phyloP scores from a whole-genome alignment of 2,888 invertebrate species.

The Argyresthia albistria region DNA sequence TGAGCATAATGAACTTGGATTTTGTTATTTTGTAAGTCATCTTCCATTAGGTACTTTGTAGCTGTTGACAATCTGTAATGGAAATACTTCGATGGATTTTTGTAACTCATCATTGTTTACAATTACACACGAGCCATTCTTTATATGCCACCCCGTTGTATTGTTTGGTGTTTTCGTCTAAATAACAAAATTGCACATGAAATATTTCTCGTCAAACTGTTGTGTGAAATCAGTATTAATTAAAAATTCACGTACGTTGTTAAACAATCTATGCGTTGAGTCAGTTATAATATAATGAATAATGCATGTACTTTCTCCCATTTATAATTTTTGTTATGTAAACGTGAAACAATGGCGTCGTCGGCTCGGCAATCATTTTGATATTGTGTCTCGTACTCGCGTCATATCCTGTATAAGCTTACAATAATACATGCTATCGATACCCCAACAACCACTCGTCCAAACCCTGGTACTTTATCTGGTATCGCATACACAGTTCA shows the following conservation, averaged over 20 bases:
- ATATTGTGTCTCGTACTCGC: constrained; percentile 3
- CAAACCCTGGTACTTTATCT: background rate
- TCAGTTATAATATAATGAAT: no score
- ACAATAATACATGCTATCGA: background rate
- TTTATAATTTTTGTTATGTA: constrained; percentile 6
- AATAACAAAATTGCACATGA: no score
- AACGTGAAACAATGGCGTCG: constrained; percentile 5
- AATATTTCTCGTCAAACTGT: no score
- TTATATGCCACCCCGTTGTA: no score
- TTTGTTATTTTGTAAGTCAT: constrained; percentile 36
- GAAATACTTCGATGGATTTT: no score
- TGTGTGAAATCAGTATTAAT: no score
- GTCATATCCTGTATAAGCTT: background rate
- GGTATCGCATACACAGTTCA: background rate
- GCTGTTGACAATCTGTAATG: background rate
- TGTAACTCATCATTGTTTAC: no score
- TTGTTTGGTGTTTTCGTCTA: no score
- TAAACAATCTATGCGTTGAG: no score
- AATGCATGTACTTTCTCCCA: constrained; percentile 2
- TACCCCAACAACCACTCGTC: background rate
- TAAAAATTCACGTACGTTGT: no score
- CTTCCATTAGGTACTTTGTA: constrained; percentile 12
- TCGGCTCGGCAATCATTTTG: background rate
- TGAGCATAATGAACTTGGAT: constrained; percentile 31
- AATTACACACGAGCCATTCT: no score